Evolutionary conservation across 2,888 invertebrate species (phyloP), one percentile per base, ranked within the genome.

Genomic region (Kuschelorhynchus macadamiae): DNA sequence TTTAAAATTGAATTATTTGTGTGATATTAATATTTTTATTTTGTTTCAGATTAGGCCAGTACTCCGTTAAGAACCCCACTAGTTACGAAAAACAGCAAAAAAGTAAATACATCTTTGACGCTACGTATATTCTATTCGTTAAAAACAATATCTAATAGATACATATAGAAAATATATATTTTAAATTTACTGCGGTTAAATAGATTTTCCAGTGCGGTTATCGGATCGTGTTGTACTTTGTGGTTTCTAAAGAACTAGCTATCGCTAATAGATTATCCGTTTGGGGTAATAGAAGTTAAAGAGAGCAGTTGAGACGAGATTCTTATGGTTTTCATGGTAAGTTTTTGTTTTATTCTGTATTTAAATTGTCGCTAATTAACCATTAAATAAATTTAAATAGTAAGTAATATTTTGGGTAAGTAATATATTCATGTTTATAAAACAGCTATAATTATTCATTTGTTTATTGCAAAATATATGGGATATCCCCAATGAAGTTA

Each of bases 251-350:
- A 36, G 11, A 20, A 50, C 0, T 33, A 50, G 50, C n/a, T n/a
- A n/a, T n/a, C n/a, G n/a, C n/a, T n/a, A 39, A 39, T 2, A 52
- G 18, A 3, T 33, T 8, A n/a, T n/a, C 36, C n/a, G 36, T 57
- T 46, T 30, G 32, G n/a, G 17, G 46, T 16, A 46, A 47, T 14
- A 20, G 44, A 57, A 30, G 25, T 8, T 33, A 59, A 62, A 60
- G 62, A 36, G 59, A 71, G 61, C 41, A 21, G 57, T 68, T 53
- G 55, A 56, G 64, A 69, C 71, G 71, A 67, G 66, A 74, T 77
- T 80, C 79, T 79, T 78, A 80, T 81, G 81, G 81, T 81, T 81
- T 81, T 79, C 80, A 81, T 81, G 81, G 81, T 81, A 71, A 81
- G 81, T 80, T 21, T 41, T 30, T 33, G 12, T 36, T 36, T 36